Conservation (phyloP, 2,888 invertebrate species). For the Dichetophora obliterata region DNA sequence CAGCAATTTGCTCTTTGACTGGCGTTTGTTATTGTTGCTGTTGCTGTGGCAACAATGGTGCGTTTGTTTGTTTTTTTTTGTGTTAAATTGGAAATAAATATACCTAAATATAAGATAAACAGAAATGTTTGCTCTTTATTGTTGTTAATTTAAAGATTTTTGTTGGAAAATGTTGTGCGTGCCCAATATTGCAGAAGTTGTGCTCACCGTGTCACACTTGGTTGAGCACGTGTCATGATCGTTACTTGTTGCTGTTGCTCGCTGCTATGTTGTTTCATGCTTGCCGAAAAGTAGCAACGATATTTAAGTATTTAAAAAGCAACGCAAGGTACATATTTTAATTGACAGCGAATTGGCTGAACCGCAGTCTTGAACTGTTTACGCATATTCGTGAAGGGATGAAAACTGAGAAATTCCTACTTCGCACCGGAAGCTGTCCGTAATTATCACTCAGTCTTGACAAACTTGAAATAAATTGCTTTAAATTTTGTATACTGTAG, state of each 20-base stretch:
- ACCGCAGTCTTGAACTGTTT: background rate
- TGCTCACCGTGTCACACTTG: constrained; percentile 55
- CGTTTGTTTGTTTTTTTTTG: constrained; percentile 17
- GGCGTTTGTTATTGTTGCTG: constrained; percentile 16
- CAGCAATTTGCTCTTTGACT: constrained; percentile 29
- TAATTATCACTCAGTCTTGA: too few relatives aligned
- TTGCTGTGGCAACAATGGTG: constrained; percentile 18
- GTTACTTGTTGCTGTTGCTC: constrained; percentile 10
- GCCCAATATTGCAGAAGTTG: constrained; percentile 30
- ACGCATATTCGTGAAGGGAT: too few relatives aligned
- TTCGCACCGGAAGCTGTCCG: too few relatives aligned
- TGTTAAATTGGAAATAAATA: constrained; percentile 9
- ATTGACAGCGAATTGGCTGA: background rate
- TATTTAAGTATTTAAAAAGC: background rate
- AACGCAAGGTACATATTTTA: background rate
- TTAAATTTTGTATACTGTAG: too few relatives aligned
- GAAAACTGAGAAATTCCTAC: too few relatives aligned
- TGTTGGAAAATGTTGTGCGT: constrained; percentile 45
- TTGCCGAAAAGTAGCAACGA: background rate
- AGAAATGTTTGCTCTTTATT: constrained; percentile 7
- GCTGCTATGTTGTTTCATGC: background rate
- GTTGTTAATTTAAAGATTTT: constrained; percentile 34
- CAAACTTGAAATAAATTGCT: too few relatives aligned
- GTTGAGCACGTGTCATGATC: constrained; percentile 59
- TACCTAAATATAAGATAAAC: background rate